Conservation (phyloP, 2,888 invertebrate species). For the Syrphus vitripennis region DNA sequence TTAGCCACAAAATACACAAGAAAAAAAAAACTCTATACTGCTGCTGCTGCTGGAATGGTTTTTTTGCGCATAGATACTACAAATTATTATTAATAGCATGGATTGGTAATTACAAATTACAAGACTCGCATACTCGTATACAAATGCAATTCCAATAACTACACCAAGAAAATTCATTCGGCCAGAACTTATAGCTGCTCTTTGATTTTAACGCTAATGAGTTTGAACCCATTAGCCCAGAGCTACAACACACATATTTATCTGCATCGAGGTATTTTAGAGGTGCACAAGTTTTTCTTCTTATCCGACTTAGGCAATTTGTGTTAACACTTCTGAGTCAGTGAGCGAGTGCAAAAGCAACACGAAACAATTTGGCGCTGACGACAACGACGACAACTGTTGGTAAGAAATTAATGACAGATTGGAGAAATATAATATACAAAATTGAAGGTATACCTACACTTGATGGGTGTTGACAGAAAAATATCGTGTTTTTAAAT, state of each 20-base stretch:
- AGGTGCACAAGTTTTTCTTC: slow-evolving; percentile 33
- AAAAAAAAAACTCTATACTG: not conserved
- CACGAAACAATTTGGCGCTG: not conserved
- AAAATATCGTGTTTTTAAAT: slow-evolving; percentile 11
- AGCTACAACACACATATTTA: too few relatives aligned
- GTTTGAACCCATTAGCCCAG: slow-evolving; percentile 61
- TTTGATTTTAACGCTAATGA: slow-evolving; percentile 62
- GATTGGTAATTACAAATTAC: slow-evolving; percentile 62
- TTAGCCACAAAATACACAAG: not conserved
- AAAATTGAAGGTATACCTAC: not conserved
- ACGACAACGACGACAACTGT: slow-evolving; percentile 1
- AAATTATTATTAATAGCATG: slow-evolving; percentile 37
- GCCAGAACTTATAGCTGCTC: slow-evolving; percentile 14
- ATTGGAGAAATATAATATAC: not conserved
- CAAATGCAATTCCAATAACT: slow-evolving; percentile 51
- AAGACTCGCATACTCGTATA: slow-evolving; percentile 32
- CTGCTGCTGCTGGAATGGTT: slow-evolving; percentile 41
- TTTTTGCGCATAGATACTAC: not conserved
- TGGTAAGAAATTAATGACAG: slow-evolving; percentile 4
- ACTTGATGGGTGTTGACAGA: slow-evolving; percentile 10
- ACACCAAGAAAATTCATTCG: not conserved
- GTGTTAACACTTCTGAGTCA: slow-evolving; percentile 11
- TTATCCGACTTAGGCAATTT: not conserved
- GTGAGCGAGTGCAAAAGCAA: not conserved
- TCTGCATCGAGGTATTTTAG: too few relatives aligned